These are phyloP conservation scores for Pomatostomus ruficeps DNA, from an alignment of 2,113 vertebrate species.

Conservation along the genomic window DNA sequence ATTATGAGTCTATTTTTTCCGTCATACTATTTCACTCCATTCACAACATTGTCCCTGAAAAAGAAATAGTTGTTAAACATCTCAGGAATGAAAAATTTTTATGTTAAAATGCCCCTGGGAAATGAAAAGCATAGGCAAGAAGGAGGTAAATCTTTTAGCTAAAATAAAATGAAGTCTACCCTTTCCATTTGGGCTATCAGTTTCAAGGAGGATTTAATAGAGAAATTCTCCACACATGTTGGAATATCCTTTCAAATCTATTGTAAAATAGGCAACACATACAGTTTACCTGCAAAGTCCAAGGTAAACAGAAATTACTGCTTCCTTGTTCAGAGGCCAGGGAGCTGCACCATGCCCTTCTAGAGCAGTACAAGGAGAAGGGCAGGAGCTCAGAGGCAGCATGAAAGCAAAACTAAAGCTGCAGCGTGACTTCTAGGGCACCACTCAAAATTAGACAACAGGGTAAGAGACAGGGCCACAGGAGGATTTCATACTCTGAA, in stretches of 20 bases:
- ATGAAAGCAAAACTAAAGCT: not conserved
- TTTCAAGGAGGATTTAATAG: not conserved
- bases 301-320: not conserved
- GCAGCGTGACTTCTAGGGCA: not conserved
- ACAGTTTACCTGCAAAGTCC: not conserved
- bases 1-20: not conserved
- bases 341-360: not conserved
- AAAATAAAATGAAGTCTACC: not conserved
- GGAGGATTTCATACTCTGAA: not conserved
- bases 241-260: not conserved
- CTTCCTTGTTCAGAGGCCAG: not conserved
- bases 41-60: not conserved
- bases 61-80: not conserved
- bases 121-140: not conserved
- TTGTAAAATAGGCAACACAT: not conserved
- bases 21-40: not conserved
- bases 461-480: not conserved
- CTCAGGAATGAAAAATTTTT: not conserved
- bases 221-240: not conserved
- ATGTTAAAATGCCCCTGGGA: not conserved
- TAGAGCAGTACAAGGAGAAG: not conserved
- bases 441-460: not conserved
- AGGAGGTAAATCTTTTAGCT: not conserved
- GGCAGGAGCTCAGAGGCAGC: not conserved
- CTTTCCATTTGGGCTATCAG: not conserved